Percentiles rank a stretch among this genome's conserved stretches.
Conservation (phyloP, 2,113 vertebrate genomes). For the Epinephelus fuscoguttatus region DNA sequence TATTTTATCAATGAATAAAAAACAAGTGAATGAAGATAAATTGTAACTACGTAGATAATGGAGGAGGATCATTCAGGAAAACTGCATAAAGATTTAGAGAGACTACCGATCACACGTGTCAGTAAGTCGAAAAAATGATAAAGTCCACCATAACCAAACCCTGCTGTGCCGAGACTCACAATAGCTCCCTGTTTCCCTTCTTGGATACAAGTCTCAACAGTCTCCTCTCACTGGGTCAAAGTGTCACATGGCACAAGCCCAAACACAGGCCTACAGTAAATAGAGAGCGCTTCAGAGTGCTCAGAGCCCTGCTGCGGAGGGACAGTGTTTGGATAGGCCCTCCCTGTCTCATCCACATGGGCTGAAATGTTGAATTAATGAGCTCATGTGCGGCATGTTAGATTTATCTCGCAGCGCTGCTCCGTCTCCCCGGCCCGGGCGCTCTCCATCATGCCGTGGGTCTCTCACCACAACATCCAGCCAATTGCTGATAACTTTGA, state of each 20-base stretch:
- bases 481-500: conserved; percentile 88
- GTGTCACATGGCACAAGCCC: conserved; percentile 81
- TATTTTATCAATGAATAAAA: conserved; percentile 9
- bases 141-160: conserved; percentile 66
- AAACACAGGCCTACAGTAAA: conserved; percentile 77
- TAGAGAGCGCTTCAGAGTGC: conserved; percentile 67
- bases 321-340: conserved; percentile 79
- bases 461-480: conserved; percentile 73
- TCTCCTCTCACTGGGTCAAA: conserved; percentile 77
- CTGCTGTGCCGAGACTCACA: conserved; percentile 77
- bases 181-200: conserved; percentile 79
- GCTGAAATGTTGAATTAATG: conserved; percentile 93
- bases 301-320: conserved; percentile 63
- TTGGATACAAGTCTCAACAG: conserved; percentile 77
- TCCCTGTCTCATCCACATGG: conserved; percentile 87
- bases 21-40: not conserved
- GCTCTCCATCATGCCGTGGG: conserved; percentile 40
- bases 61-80: conserved; percentile 4
- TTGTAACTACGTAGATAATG: conserved; percentile 15
- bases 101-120: conserved; percentile 48
- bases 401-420: conserved; percentile 92
- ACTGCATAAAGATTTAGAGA: conserved; percentile 26
- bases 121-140: conserved; percentile 74
- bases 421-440: conserved; percentile 80
- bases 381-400: conserved; percentile 91